Evolutionary conservation across 2,888 invertebrate species (phyloP).

Genomic region (Leucoma salicis): DNA sequence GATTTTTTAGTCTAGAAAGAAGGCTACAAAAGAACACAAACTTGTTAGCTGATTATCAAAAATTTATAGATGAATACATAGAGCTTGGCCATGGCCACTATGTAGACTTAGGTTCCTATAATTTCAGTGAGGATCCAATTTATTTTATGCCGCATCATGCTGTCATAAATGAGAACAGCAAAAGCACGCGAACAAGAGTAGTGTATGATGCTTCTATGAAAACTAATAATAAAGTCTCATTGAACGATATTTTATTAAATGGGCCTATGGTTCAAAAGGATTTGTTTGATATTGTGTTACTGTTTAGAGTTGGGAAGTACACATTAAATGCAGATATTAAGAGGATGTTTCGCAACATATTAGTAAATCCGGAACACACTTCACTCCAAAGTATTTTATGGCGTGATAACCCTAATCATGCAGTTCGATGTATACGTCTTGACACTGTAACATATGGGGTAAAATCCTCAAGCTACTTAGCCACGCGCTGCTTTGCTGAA

Average conservation of each 20-base stretch:
- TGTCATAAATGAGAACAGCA: not conserved
- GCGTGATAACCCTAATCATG: not conserved
- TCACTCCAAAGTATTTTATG: not conserved
- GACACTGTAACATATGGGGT: slow-evolving; percentile 1
- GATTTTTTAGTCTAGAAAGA: too few species aligned
- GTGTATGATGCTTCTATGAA: slow-evolving; percentile 1
- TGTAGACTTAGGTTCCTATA: too few species aligned
- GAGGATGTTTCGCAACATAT: not conserved
- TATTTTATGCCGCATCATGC: not conserved
- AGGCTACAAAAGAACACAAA: too few species aligned
- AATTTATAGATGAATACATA: too few species aligned
- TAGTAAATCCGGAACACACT: not conserved
- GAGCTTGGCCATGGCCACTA: too few species aligned
- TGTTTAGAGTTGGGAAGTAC: not conserved
- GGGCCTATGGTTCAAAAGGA: not conserved
- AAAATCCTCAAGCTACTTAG: not conserved
- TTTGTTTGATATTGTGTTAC: not conserved
- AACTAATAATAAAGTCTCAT: not conserved
- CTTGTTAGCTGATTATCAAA: too few species aligned
- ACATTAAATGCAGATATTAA: not conserved
- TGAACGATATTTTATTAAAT: not conserved
- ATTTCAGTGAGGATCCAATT: not conserved
- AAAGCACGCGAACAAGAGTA: not conserved
- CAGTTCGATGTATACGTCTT: not conserved
- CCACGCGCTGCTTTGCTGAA: not conserved